Conservation (phyloP, 1,140 invertebrate genomes). For the Drosophila tropicalis region DNA sequence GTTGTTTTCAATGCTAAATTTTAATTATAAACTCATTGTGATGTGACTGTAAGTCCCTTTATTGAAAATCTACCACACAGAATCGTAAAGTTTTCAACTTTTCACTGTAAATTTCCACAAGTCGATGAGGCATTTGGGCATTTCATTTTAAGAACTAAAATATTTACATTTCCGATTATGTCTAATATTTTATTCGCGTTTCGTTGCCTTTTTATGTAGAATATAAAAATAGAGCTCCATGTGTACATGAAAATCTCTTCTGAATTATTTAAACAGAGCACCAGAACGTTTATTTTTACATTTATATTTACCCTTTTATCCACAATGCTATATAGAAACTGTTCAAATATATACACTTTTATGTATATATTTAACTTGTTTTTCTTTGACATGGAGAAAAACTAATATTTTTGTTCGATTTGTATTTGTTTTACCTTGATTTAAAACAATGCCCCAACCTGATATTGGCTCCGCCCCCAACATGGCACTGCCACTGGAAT, state of each 20-base stretch:
- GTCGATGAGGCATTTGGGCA: too few species aligned
- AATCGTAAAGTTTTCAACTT: too few species aligned
- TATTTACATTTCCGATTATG: neutral
- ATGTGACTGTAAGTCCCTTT: too few species aligned
- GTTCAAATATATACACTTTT: slow-evolving; percentile 1
- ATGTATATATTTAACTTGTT: slow-evolving; percentile 26
- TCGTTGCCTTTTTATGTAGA: slow-evolving; percentile 5
- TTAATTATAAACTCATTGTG: too few species aligned
- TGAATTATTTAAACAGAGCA: slow-evolving; percentile 72
- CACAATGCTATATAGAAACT: neutral
- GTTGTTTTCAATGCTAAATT: too few species aligned
- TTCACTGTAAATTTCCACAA: too few species aligned
- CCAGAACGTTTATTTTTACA: slow-evolving; percentile 4
- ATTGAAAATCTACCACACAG: too few species aligned
- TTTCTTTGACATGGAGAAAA: slow-evolving; percentile 52
- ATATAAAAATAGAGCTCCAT: slow-evolving; percentile 37
- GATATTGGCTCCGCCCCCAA: slow-evolving; percentile 62
- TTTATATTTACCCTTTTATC: slow-evolving; percentile 1
- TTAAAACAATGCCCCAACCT: slow-evolving; percentile 42
- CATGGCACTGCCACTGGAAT: slow-evolving; percentile 57
- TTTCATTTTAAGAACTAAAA: neutral
- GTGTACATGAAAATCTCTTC: slow-evolving; percentile 73
- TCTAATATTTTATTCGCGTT: slow-evolving; percentile 12
- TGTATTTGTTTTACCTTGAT: slow-evolving; percentile 81
- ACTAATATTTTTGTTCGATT: slow-evolving; percentile 73